Conservation (phyloP, 2,888 invertebrate genomes). For the Nebria brevicollis region DNA sequence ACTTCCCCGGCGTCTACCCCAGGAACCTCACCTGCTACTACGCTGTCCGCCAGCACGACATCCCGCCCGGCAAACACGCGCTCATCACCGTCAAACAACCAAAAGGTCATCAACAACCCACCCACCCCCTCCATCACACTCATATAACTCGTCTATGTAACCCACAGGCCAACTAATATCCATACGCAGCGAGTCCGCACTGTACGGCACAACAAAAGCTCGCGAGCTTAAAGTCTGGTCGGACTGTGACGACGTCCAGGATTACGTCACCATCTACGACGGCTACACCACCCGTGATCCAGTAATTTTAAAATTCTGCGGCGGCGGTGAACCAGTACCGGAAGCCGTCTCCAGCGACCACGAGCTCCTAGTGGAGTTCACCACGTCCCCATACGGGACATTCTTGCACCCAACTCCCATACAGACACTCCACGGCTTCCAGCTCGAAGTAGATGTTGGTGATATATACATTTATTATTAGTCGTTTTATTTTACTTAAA, state of each 20-base stretch:
- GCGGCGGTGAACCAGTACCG: constrained; percentile 87
- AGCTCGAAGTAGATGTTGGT: constrained; percentile 81
- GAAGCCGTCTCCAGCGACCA: constrained; percentile 88
- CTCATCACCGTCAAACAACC: constrained; percentile 86
- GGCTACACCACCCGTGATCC: constrained; percentile 90
- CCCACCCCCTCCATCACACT: too few species aligned
- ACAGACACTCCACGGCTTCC: constrained; percentile 87
- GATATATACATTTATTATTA: constrained; percentile 23
- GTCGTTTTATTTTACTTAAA: neutral
- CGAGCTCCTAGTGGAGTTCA: constrained; percentile 88
- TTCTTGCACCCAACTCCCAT: constrained; percentile 83
- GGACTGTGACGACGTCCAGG: constrained; percentile 86
- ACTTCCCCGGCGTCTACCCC: constrained; percentile 93
- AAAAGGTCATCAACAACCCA: constrained; percentile 63
- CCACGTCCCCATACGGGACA: constrained; percentile 89
- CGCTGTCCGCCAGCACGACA: constrained; percentile 85
- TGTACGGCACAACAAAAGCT: constrained; percentile 68
- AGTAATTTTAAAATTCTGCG: constrained; percentile 88
- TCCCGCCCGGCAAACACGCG: constrained; percentile 88
- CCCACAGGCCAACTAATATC: constrained; percentile 76
- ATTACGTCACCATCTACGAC: constrained; percentile 89
- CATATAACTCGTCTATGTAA: too few species aligned
- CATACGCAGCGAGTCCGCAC: constrained; percentile 80
- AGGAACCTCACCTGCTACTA: constrained; percentile 95
- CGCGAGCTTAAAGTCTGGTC: constrained; percentile 72